A percentile compares a stretch with the other conserved stretches of the same genome.
These are phyloP conservation scores for Noctuana brunneofusca DNA, from an alignment of 2,888 invertebrate genomes.

Conservation along the genomic window DNA sequence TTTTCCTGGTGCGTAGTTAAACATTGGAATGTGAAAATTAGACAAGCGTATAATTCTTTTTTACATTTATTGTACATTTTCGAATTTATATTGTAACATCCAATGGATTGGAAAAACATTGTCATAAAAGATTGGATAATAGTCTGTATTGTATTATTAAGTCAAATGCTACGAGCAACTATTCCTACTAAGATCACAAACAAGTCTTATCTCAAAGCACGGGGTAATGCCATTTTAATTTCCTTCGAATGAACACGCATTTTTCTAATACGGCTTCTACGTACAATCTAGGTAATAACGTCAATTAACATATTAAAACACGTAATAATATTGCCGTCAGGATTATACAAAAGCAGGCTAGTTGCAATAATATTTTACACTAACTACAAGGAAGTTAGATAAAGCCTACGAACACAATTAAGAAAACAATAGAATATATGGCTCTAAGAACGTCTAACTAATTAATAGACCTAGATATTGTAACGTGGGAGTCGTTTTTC, in stretches of 20 bases:
- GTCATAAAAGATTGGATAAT: too few species aligned
- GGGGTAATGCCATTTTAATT: not conserved
- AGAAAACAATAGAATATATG: slow-evolving; percentile 27
- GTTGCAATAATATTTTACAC: slow-evolving; percentile 22
- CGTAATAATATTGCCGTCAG: slow-evolving; percentile 24
- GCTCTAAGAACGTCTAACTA: slow-evolving; percentile 18
- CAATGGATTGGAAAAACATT: too few species aligned
- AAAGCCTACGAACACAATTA: slow-evolving; percentile 18
- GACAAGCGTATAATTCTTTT: too few species aligned
- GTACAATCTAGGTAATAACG: slow-evolving; percentile 5
- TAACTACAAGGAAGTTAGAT: slow-evolving; percentile 25
- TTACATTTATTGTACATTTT: too few species aligned
- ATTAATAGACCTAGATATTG: slow-evolving; percentile 28
- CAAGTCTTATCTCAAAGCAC: not conserved
- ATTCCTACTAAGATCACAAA: not conserved
- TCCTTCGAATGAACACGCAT: not conserved
- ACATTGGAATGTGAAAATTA: too few species aligned
- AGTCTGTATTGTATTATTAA: too few species aligned
- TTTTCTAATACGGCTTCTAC: not conserved
- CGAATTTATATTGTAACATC: too few species aligned
- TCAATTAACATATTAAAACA: slow-evolving; percentile 20
- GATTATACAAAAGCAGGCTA: slow-evolving; percentile 5
- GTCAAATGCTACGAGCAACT: too few species aligned
- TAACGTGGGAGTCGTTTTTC: slow-evolving; percentile 17
- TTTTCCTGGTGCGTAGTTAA: too few species aligned